A percentile compares a stretch with the other conserved stretches of the same genome.
phyloP scores from a whole-genome alignment of 2,888 invertebrate species.

The Megamerina dolium region DNA sequence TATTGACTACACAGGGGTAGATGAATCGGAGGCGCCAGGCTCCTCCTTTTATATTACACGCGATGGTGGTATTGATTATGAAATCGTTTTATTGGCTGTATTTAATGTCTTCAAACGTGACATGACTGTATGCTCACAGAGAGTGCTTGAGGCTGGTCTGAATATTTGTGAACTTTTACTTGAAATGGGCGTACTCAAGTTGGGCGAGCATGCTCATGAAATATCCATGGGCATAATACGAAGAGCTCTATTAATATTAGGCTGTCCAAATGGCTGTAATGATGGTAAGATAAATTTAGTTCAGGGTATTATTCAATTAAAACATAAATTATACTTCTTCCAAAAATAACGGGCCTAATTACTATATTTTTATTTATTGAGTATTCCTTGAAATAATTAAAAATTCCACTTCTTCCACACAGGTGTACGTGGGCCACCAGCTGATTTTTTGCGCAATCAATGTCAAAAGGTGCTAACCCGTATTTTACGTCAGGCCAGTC shows the following conservation, averaged over 20 bases:
- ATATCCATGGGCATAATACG: constrained; percentile 48
- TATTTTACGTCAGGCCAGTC: constrained; percentile 61
- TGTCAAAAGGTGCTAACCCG: constrained; percentile 72
- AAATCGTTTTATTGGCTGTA: constrained; percentile 78
- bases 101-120: constrained; percentile 83
- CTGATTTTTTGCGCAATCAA: constrained; percentile 84
- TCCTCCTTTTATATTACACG: constrained; percentile 88
- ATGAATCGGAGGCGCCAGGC: constrained; percentile 82
- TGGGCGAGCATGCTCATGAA: constrained; percentile 49
- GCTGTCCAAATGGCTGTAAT: constrained; percentile 90
- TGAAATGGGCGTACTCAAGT: constrained; percentile 78
- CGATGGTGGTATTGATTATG: constrained; percentile 89
- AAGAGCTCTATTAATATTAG: constrained; percentile 69
- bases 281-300: constrained; percentile 54
- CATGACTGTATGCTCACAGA: constrained; percentile 71
- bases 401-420: background rate
- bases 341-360: no score
- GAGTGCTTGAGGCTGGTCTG: constrained; percentile 88
- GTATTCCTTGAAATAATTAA: background rate
- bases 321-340: no score
- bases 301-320: no score
- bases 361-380: background rate
- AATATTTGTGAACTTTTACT: constrained; percentile 87
- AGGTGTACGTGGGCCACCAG: constrained; percentile 74
- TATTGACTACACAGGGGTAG: constrained; percentile 80